Evolutionary conservation across 2,888 invertebrate genomes (phyloP), one percentile per base, ranked within the genome.

Genomic region (Drosophila tripunctata): DNA sequence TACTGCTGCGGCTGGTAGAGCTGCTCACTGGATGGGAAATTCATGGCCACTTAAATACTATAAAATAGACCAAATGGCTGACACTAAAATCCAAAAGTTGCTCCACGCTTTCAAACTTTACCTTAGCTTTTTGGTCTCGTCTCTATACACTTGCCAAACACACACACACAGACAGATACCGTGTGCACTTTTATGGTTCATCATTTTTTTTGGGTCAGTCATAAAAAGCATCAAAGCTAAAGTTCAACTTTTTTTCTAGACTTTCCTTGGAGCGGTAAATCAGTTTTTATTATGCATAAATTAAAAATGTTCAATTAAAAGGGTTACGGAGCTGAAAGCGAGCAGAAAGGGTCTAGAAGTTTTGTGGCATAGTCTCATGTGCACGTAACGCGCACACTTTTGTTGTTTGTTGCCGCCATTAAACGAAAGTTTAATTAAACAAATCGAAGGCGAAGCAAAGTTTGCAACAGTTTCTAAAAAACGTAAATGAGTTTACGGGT

Each of bases 41-140:
- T 81, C 81, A 81, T 81, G 85, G 87, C 72, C 81, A 87, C 81
- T 87, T 87, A 87, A 81, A 84, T 81, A 69, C 85, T 75, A 72
- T 81, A 87, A 81, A 81, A 81, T 87, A 84, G 81, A 84, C 81
- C 81, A 69, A 75, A 69, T 62, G 67, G 60, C 60, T 61, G 87
- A 65, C 75, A 75, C 85, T 87, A 75, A 84, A 87, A 87, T 75
- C 51, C 64, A 78, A 81, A 81, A 81, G 87, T 81, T 81, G 58
- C 64, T 36, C 64, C 41, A 54, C 50, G 41, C 58, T 50, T 24
- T 30, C 38, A 69, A 87, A 81, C 55, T 81, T 87, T 87, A 62
- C 65, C 70, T 66, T 60, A 43, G 67, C 50, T 55, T 54, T 22
- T 54, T 22, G 24, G 33, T 30, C 47, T 55, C 19, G 15, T 36